Percentiles rank a stretch among this genome's conserved stretches.
These are phyloP conservation scores for Cataglyphis cursor DNA, from an alignment of 2,888 invertebrate genomes.

Conservation along the genomic window DNA sequence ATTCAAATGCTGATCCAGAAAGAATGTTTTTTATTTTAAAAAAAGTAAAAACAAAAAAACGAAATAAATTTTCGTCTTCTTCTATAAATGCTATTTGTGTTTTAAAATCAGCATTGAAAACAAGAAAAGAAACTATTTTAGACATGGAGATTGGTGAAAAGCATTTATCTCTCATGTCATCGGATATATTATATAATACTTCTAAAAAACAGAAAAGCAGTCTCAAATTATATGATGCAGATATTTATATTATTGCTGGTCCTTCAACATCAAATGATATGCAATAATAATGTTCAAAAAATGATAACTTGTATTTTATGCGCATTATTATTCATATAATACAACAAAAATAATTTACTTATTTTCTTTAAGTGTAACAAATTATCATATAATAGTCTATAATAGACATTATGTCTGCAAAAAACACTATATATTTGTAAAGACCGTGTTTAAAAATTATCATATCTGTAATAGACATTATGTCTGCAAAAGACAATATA, in stretches of 20 bases:
- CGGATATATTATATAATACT: not conserved
- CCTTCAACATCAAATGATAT: not conserved
- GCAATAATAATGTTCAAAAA: not conserved
- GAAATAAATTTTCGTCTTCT: not conserved
- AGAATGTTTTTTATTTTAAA: too few relatives aligned
- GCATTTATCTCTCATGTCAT: not conserved
- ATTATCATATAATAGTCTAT: too few relatives aligned
- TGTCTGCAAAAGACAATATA: too few relatives aligned
- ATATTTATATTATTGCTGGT: not conserved
- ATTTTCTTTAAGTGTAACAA: too few relatives aligned
- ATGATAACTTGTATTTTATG: not conserved
- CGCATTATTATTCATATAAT: not conserved
- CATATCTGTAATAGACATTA: too few relatives aligned
- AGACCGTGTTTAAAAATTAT: too few relatives aligned
- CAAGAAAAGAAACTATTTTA: not conserved
- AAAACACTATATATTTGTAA: too few relatives aligned
- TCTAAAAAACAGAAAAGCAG: not conserved
- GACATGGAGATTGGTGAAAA: not conserved
- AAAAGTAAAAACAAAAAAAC: conserved; percentile 10
- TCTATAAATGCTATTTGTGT: not conserved
- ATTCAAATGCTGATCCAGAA: too few relatives aligned
- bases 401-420: too few relatives aligned
- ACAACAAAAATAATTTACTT: too few relatives aligned
- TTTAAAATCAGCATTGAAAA: not conserved
- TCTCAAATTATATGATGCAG: not conserved